Base-by-base conservation (phyloP, 2,113 vertebrate species). In the Seriola aureovittata region DNA sequence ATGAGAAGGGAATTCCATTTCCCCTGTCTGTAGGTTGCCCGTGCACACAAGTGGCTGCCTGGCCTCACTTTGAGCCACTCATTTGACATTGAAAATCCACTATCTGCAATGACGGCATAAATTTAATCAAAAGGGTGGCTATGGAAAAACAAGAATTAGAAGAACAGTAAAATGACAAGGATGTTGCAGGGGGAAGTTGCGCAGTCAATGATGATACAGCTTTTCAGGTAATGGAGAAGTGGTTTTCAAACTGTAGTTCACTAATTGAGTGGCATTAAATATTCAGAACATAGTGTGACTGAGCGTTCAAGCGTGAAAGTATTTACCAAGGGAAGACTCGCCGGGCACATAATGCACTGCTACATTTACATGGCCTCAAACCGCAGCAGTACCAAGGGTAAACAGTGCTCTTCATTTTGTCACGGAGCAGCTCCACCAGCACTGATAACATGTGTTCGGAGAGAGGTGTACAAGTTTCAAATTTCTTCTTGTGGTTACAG, bases 21-120 rank as follows among this genome's bases (percentile, higher is more conserved):
- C 78, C 76, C 67, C 72, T 86, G 71, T 89, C 73, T 85, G 57
- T 44, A 75, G 81, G 85, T 83, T 75, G 63, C 73, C 73, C 19
- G 1, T 54, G 71, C 58, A 52, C 80, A 77, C 74, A 86, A 85
- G 86, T 91, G 76, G 67, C 83, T 34, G 84, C 65, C 44, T 81
- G 85, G 83, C 86, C 77, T 90, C 90, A 82, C 78, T 82, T 88
- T 82, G 63, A 90, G 80, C 48, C 73, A 65, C 78, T 83, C 42
- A 4, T 80, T 85, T 92, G 90, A 90, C 93, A 92, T 88, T 86
- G 91, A 91, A 87, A 91, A 82, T 38, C 63, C 25, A n/a, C 77
- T 34, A 75, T 85, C 88, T 68, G 73, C 65, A 67, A 48, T 71
- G 75, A 81, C 10, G 16, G 77, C 64, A 73, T 64, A 72, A 73